Conservation (phyloP, 1,140 invertebrate species). For the Rhopalosiphum maidis region DNA sequence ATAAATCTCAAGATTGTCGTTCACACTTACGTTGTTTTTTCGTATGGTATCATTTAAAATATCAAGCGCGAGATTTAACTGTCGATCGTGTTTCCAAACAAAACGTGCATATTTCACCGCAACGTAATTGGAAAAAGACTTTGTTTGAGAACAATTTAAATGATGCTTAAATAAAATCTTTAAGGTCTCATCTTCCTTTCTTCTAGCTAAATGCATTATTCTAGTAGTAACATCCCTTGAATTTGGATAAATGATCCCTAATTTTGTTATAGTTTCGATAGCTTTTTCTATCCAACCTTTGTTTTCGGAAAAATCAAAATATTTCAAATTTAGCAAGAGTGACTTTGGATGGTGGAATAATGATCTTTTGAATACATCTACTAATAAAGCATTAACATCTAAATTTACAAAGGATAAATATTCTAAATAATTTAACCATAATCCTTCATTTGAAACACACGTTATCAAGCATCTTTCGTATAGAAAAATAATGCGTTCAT, state of each 20-base stretch:
- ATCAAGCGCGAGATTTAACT: conserved; percentile 68
- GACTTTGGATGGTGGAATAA: conserved; percentile 92
- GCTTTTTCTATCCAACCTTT: conserved; percentile 76
- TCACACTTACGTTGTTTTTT: conserved; percentile 65
- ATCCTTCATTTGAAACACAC: conserved; percentile 96
- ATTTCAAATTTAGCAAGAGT: conserved; percentile 88
- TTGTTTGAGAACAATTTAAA: conserved; percentile 76
- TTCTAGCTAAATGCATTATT: conserved; percentile 86
- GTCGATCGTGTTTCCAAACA: conserved; percentile 77
- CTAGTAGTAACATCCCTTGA: conserved; percentile 78
- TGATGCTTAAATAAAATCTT: conserved; percentile 83
- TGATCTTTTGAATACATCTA: conserved; percentile 67
- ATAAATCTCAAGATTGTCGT: conserved; percentile 79
- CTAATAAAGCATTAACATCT: background rate
- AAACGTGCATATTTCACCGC: conserved; percentile 92
- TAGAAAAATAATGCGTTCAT: conserved; percentile 83
- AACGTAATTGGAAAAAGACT: conserved; percentile 66
- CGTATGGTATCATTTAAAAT: conserved; percentile 68
- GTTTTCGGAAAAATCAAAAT: conserved; percentile 93
- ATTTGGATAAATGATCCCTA: conserved; percentile 83
- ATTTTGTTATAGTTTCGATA: conserved; percentile 78
- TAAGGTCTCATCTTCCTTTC: conserved; percentile 77
- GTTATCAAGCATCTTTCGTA: conserved; percentile 97
- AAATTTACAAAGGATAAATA: background rate
- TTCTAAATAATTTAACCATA: conserved; percentile 75